Evolutionary conservation across 1,140 invertebrate species (phyloP).

Genomic region (Gonioctena quinquepunctata): DNA sequence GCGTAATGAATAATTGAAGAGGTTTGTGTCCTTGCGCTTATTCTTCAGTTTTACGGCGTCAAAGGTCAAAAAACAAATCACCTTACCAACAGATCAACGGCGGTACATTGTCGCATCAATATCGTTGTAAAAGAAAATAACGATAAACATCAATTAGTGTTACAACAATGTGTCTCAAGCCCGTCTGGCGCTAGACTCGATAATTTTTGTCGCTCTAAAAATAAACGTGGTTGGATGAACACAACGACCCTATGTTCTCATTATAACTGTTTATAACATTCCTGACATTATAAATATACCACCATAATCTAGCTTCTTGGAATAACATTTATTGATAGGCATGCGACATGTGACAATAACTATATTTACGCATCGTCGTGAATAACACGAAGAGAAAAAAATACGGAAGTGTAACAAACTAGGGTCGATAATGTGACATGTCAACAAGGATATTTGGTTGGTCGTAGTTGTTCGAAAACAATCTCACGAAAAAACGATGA

Average conservation of each 20-base stretch:
- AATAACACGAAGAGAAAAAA: background rate
- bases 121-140: background rate
- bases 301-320: conserved; percentile 4
- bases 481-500: too few species aligned
- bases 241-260: conserved; percentile 13
- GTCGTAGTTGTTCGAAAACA: too few species aligned
- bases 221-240: background rate
- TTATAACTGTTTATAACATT: conserved; percentile 13
- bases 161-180: conserved; percentile 5
- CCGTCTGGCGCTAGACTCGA: conserved; percentile 6
- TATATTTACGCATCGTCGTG: background rate
- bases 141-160: conserved; percentile 9
- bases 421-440: background rate
- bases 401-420: background rate
- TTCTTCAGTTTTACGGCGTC: too few species aligned
- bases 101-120: too few species aligned
- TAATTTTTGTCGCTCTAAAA: conserved; percentile 4
- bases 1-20: too few species aligned
- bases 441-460: background rate
- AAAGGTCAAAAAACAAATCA: too few species aligned
- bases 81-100: too few species aligned
- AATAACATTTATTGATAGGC: background rate
- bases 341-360: background rate
- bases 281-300: conserved; percentile 8
- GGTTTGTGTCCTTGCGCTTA: too few species aligned